Percentiles rank a stretch among this genome's conserved stretches.
Conservation (phyloP, 2,888 invertebrate species). For the Cryptus armator region DNA sequence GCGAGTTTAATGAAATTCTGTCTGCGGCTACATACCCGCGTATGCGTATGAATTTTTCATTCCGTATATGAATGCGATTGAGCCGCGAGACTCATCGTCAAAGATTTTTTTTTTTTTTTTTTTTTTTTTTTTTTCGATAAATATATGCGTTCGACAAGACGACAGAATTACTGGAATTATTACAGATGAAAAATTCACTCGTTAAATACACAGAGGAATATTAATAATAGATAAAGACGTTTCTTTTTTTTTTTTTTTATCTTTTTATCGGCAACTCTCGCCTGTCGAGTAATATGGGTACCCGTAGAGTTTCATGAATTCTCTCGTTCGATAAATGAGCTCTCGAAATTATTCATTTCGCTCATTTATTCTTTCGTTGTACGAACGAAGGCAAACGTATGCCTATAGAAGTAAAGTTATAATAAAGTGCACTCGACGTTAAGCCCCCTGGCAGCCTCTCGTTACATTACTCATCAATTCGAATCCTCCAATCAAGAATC, state of each 20-base stretch:
- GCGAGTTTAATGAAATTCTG: slow-evolving; percentile 16
- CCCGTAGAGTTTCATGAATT: neutral
- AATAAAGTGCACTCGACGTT: slow-evolving; percentile 47
- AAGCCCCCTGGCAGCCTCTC: slow-evolving; percentile 36
- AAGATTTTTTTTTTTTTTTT: neutral
- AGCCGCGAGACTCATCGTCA: neutral
- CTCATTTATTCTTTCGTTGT: slow-evolving; percentile 35
- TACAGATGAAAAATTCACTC: neutral
- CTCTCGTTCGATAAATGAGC: slow-evolving; percentile 7
- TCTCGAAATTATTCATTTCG: slow-evolving; percentile 40
- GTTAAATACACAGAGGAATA: neutral
- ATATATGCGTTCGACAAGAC: neutral
- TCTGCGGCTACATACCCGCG: neutral
- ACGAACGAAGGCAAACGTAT: neutral
- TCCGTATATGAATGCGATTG: neutral
- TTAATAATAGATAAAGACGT: neutral
- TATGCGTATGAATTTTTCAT: slow-evolving; percentile 19
- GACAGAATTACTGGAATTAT: neutral
- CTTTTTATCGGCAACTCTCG: neutral
- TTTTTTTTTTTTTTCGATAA: slow-evolving; percentile 7
- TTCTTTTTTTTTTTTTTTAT: neutral
- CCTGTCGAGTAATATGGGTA: slow-evolving; percentile 7
- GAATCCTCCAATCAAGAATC: slow-evolving; percentile 60
- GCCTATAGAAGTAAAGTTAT: slow-evolving; percentile 19
- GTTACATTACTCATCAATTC: slow-evolving; percentile 62